Evolutionary conservation across 2,888 invertebrate species (phyloP).

Genomic region (Anaspis maculata): DNA sequence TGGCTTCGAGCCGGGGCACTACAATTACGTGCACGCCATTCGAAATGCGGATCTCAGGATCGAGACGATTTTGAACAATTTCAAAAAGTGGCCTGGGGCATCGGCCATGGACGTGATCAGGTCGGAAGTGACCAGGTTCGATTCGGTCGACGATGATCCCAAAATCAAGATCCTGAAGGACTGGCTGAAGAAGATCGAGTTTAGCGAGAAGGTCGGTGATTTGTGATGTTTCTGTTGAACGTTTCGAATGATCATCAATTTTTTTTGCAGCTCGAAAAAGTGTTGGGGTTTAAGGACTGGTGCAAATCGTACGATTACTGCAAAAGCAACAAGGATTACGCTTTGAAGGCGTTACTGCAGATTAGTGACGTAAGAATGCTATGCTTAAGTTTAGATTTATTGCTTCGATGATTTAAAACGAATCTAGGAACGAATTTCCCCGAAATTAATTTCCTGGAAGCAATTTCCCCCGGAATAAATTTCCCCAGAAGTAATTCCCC

Average conservation of each 20-base stretch:
- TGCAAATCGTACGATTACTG: conserved; percentile 50
- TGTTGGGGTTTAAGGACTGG: conserved; percentile 53
- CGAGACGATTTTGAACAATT: conserved; percentile 47
- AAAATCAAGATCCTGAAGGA: conserved; percentile 41
- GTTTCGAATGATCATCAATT: background rate
- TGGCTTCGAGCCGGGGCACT: conserved; percentile 42
- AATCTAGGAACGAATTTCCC: too few species aligned
- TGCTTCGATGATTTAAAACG: too few species aligned
- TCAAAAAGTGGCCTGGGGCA: conserved; percentile 49
- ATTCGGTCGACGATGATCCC: conserved; percentile 19
- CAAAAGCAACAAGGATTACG: conserved; percentile 46
- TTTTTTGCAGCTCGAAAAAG: conserved; percentile 45
- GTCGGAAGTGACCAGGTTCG: conserved; percentile 45
- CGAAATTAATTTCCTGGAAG: too few species aligned
- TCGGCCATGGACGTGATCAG: conserved; percentile 48
- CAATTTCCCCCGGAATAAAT: too few species aligned
- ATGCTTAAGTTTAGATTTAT: too few species aligned
- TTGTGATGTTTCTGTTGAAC: background rate
- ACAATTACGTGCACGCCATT: conserved; percentile 49
- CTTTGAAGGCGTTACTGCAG: too few species aligned
- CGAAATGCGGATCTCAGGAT: conserved; percentile 45
- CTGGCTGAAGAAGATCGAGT: conserved; percentile 53
- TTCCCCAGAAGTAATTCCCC: conserved; percentile 9
- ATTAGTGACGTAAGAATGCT: too few species aligned
- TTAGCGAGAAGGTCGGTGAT: conserved; percentile 52